Conservation (phyloP, 1,140 invertebrate species). For the Eulimnadia texana region DNA sequence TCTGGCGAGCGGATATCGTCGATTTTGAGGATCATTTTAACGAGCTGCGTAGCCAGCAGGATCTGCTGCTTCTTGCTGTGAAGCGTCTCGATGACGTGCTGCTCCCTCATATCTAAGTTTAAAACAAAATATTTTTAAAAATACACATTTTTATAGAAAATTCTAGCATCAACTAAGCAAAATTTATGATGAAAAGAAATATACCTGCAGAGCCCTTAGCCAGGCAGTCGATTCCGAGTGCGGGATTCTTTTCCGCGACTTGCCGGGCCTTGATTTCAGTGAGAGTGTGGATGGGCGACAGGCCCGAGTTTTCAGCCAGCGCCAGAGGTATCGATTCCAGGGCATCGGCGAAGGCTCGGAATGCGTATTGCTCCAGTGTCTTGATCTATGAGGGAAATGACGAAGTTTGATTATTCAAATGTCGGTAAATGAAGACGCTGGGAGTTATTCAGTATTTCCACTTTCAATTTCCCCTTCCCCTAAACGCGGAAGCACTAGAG, state of each 20-base stretch:
- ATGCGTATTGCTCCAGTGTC: slow-evolving; percentile 93
- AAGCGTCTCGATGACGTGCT: slow-evolving; percentile 93
- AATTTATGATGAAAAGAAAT: neutral
- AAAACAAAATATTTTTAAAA: slow-evolving; percentile 1
- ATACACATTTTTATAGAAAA: neutral
- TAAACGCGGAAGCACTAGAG: no score
- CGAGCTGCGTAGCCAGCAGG: slow-evolving; percentile 85
- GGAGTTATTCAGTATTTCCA: no score
- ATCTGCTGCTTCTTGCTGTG: slow-evolving; percentile 97
- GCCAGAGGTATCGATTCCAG: slow-evolving; percentile 89
- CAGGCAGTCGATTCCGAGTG: slow-evolving; percentile 92
- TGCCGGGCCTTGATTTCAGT: slow-evolving; percentile 80
- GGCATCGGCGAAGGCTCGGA: slow-evolving; percentile 88
- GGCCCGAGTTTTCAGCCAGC: slow-evolving; percentile 90
- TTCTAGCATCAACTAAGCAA: no score
- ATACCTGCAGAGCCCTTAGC: slow-evolving; percentile 57
- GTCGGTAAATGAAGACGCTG: neutral
- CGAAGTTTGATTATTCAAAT: neutral
- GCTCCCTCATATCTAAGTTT: slow-evolving; percentile 79
- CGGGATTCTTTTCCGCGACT: slow-evolving; percentile 64
- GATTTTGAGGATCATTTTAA: slow-evolving; percentile 99
- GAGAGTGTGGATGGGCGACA: slow-evolving; percentile 79
- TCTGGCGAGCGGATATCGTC: slow-evolving; percentile 84
- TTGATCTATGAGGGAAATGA: slow-evolving; percentile 42
- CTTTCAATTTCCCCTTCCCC: no score